A percentile compares a stretch with the other conserved stretches of the same genome.
Evolutionary conservation across 1,140 invertebrate genomes (phyloP).

Genomic region (Periplaneta americana): DNA sequence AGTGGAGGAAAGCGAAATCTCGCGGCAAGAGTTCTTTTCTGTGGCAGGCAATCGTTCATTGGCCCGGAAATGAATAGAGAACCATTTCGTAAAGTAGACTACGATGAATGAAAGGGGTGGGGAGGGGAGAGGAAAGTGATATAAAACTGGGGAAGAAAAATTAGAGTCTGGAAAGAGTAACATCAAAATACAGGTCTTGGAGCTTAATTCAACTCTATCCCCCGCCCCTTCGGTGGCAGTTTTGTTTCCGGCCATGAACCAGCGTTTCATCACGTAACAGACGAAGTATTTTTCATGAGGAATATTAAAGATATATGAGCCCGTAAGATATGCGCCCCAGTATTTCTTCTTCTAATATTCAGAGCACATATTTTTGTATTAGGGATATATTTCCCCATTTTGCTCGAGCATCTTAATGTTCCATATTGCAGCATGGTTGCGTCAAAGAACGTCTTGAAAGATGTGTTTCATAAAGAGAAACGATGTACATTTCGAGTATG

Average conservation of each 20-base stretch:
- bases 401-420: not conserved
- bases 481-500: no score
- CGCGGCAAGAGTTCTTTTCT: not conserved
- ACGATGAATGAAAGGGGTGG: not conserved
- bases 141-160: not conserved
- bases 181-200: not conserved
- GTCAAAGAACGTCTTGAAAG: no score
- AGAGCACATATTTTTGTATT: not conserved
- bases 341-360: not conserved
- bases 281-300: not conserved
- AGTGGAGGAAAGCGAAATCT: not conserved
- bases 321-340: not conserved
- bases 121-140: not conserved
- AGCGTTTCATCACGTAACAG: not conserved
- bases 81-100: not conserved
- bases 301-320: no score
- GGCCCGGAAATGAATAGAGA: not conserved
- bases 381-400: not conserved
- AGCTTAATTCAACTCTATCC: not conserved
- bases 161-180: not conserved
- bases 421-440: not conserved
- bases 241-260: not conserved
- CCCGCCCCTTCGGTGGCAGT: not conserved
- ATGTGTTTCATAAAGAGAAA: no score
- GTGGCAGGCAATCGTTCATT: not conserved